Evolutionary conservation across 2,797 vertebrate genomes (phyloP).

Genomic region (Esox masquinongy): DNA sequence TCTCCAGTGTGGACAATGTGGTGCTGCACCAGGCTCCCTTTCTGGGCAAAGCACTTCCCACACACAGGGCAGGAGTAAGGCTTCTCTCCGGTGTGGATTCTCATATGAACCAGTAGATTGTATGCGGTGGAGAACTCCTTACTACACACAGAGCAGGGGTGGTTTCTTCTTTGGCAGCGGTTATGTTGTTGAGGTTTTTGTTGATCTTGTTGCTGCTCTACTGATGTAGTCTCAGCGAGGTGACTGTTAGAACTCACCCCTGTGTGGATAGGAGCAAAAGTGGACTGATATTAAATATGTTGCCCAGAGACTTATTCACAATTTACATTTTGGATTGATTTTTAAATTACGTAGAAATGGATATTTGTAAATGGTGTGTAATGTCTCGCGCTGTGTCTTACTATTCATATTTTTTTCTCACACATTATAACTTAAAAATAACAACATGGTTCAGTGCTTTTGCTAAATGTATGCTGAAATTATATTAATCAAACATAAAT

Average conservation of each 20-base stretch:
- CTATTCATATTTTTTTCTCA: too few relatives aligned
- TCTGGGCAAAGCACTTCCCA: constrained; percentile 60
- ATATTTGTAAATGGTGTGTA: too few relatives aligned
- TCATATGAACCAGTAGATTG: constrained; percentile 51
- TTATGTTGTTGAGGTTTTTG: not conserved
- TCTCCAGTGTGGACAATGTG: constrained; percentile 34
- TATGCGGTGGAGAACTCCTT: constrained; percentile 50
- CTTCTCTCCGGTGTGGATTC: constrained; percentile 60
- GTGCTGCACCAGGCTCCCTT: constrained; percentile 46
- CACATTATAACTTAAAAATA: too few relatives aligned
- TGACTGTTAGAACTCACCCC: not conserved
- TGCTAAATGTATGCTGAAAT: too few relatives aligned
- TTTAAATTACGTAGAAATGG: too few relatives aligned
- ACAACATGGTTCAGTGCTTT: too few relatives aligned
- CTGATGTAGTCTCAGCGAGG: not conserved
- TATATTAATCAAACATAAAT: too few relatives aligned
- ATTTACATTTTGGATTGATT: too few relatives aligned
- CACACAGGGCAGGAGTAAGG: constrained; percentile 56
- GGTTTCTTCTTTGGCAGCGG: not conserved
- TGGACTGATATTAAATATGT: not conserved
- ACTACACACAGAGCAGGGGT: constrained; percentile 44
- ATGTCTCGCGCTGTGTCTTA: too few relatives aligned
- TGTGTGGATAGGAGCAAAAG: not conserved
- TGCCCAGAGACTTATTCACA: too few relatives aligned
- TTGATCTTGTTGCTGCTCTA: not conserved